Percentiles rank a stretch among this genome's conserved stretches.
phyloP scores from a whole-genome alignment of 2,113 vertebrate genomes.

The Polypterus senegalus region DNA sequence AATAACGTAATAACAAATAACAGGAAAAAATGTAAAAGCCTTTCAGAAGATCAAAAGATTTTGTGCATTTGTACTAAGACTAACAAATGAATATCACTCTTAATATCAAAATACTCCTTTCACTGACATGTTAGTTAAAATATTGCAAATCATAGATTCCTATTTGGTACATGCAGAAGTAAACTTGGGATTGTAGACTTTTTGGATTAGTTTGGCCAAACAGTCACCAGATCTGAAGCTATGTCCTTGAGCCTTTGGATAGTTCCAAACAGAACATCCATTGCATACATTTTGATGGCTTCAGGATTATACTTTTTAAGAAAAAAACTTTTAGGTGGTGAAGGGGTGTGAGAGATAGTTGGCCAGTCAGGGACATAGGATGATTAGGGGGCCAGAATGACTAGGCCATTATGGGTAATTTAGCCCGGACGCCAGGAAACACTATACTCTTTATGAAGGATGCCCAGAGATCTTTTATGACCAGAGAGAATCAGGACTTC shows the following conservation, averaged over 20 bases:
- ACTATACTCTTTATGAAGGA: too few species aligned
- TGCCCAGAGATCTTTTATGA: too few species aligned
- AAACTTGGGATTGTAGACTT: neutral
- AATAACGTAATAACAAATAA: neutral
- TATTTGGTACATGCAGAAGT: neutral
- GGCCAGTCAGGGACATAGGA: too few species aligned
- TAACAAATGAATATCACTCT: neutral
- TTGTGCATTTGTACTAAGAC: neutral
- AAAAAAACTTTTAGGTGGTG: neutral
- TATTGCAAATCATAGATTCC: neutral
- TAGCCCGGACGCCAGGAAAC: too few species aligned
- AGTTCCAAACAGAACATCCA: neutral
- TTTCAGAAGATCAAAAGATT: too few species aligned
- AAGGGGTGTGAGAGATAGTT: too few species aligned
- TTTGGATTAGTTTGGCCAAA: neutral
- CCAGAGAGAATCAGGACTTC: too few species aligned
- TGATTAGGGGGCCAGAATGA: too few species aligned
- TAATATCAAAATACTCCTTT: neutral
- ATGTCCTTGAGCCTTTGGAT: neutral
- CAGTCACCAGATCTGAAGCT: conserved; percentile 1
- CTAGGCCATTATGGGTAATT: too few species aligned
- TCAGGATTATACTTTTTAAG: neutral
- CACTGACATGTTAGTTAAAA: neutral
- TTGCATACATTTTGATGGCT: neutral
- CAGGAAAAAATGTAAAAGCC: neutral